Percentiles rank a stretch among this genome's conserved stretches.
Conservation (phyloP, 2,797 vertebrate species). For the Clarias laeviceps region DNA sequence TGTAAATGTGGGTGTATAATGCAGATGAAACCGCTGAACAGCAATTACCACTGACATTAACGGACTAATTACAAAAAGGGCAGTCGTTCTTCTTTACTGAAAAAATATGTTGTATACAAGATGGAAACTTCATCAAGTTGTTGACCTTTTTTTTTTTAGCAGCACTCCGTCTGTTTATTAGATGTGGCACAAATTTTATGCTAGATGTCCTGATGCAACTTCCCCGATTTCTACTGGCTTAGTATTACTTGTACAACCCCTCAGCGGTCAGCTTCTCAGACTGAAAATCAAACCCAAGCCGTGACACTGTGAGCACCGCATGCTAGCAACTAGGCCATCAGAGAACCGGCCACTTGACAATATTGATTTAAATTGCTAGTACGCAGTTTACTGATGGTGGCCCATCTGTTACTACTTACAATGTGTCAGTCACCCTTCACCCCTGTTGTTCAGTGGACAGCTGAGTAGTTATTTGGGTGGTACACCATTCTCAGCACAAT, state of each 20-base stretch:
- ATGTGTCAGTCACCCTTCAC: neutral
- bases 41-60: neutral
- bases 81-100: neutral
- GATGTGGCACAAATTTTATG: no score
- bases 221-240: no score
- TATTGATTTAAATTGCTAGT: constrained; percentile 21
- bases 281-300: no score
- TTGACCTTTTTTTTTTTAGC: no score
- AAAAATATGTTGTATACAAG: neutral
- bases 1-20: neutral
- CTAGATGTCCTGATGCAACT: no score
- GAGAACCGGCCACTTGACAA: neutral
- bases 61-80: neutral
- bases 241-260: no score
- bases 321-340: no score
- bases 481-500: constrained; percentile 14
- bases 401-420: constrained; percentile 27
- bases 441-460: constrained; percentile 10
- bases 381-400: neutral
- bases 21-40: neutral
- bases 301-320: no score
- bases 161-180: no score
- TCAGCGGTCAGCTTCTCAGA: no score
- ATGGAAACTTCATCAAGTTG: neutral
- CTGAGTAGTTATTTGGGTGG: constrained; percentile 15